These are phyloP conservation scores for Sminthurinus signatus DNA, from an alignment of 1,140 invertebrate genomes.

Conservation along the genomic window DNA sequence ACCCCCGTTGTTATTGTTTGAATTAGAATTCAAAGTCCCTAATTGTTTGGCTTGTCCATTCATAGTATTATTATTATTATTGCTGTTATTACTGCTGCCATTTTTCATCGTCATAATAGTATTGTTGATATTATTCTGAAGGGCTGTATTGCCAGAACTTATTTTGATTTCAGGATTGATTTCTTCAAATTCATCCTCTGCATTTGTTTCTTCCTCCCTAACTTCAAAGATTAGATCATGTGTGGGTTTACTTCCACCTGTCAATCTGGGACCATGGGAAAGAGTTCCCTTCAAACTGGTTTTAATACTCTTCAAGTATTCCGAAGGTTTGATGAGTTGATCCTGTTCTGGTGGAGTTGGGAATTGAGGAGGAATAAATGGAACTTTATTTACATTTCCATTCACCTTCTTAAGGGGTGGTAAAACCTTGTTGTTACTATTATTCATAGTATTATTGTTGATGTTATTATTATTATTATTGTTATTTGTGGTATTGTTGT, in stretches of 20 bases:
- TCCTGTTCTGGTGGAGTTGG: slow-evolving; percentile 55
- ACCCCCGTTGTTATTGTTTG: too few relatives aligned
- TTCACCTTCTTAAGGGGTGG: slow-evolving; percentile 38
- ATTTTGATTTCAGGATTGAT: slow-evolving; percentile 28
- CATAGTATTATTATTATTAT: too few relatives aligned
- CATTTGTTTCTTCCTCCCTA: slow-evolving; percentile 30
- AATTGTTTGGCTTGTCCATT: background rate
- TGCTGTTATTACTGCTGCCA: too few relatives aligned
- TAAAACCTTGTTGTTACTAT: background rate
- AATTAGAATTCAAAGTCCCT: background rate
- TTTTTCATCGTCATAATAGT: too few relatives aligned
- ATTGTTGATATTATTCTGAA: too few relatives aligned
- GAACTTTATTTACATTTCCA: slow-evolving; percentile 47
- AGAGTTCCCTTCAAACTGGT: slow-evolving; percentile 6
- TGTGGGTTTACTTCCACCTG: background rate
- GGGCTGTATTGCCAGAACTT: background rate
- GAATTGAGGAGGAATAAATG: slow-evolving; percentile 42
- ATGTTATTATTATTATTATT: background rate
- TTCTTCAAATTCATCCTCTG: slow-evolving; percentile 36
- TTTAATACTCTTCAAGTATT: slow-evolving; percentile 76
- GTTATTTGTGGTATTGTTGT: background rate
- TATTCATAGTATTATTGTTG: background rate
- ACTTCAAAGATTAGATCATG: background rate
- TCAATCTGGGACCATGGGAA: background rate
- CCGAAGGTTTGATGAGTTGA: slow-evolving; percentile 75